These are phyloP conservation scores for Phrixothrix hirtus DNA, from an alignment of 2,888 invertebrate genomes.

Conservation along the genomic window DNA sequence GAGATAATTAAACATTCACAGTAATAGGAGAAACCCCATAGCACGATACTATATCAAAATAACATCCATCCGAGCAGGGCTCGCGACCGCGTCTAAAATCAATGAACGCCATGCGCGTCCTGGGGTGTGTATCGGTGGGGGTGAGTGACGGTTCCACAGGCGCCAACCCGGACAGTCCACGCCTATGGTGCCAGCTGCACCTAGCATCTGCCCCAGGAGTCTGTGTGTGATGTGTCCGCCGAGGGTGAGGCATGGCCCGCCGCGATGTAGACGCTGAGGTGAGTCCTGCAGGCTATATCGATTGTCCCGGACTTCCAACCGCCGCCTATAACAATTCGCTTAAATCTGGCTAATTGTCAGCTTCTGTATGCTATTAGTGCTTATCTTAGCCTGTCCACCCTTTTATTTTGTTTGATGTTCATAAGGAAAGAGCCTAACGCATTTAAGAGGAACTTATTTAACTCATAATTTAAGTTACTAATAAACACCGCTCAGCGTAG, in stretches of 20 bases:
- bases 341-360: constrained; percentile 25
- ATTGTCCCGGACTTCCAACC: constrained; percentile 31
- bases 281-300: constrained; percentile 37
- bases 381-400: constrained; percentile 16
- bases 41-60: constrained; percentile 47
- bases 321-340: constrained; percentile 18
- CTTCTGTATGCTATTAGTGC: constrained; percentile 14
- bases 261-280: constrained; percentile 44
- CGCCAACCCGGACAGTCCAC: constrained; percentile 57
- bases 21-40: constrained; percentile 42
- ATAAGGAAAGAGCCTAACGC: constrained; percentile 12
- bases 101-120: constrained; percentile 54
- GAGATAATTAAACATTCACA: constrained; percentile 33
- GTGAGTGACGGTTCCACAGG: constrained; percentile 43
- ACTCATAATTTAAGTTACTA: constrained; percentile 10
- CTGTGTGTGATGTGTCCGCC: constrained; percentile 49
- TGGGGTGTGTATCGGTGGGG: constrained; percentile 41
- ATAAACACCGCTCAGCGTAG: constrained; percentile 8
- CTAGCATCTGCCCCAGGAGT: constrained; percentile 51
- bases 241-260: constrained; percentile 50
- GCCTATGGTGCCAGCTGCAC: constrained; percentile 56
- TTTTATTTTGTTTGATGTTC: constrained; percentile 21
- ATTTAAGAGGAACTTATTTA: too few species aligned
- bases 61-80: constrained; percentile 44
- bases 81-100: constrained; percentile 49